These are phyloP conservation scores for Chrysolina haemoptera DNA, from an alignment of 2,888 invertebrate genomes.

Conservation along the genomic window DNA sequence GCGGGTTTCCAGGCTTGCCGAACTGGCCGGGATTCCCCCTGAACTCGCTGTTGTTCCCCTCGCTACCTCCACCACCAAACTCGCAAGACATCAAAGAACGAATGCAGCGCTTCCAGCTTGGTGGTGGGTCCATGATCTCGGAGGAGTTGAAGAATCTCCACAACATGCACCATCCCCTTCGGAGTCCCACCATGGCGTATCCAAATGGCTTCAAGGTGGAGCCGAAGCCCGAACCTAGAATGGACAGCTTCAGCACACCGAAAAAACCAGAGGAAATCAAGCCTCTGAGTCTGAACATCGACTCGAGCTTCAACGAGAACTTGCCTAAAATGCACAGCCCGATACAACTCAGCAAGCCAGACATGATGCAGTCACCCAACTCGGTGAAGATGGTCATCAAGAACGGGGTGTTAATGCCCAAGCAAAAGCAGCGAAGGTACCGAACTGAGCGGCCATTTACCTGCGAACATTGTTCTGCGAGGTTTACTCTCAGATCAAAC, in stretches of 20 bases:
- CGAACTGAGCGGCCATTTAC: slow-evolving; percentile 92
- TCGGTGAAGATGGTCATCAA: slow-evolving; percentile 92
- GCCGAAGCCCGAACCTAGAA: slow-evolving; percentile 49
- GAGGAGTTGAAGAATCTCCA: slow-evolving; percentile 66
- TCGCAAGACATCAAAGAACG: slow-evolving; percentile 80
- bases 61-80: slow-evolving; percentile 71
- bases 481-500: slow-evolving; percentile 92
- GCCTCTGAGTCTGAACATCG: slow-evolving; percentile 69
- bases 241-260: slow-evolving; percentile 49
- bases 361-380: slow-evolving; percentile 73
- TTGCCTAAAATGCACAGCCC: slow-evolving; percentile 67
- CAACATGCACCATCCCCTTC: slow-evolving; percentile 43
- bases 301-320: slow-evolving; percentile 56
- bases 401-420: slow-evolving; percentile 91
- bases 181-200: slow-evolving; percentile 38
- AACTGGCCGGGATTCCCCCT: slow-evolving; percentile 75
- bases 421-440: slow-evolving; percentile 91
- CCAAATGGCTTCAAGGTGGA: slow-evolving; percentile 58
- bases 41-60: slow-evolving; percentile 77
- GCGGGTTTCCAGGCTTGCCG: slow-evolving; percentile 68
- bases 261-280: slow-evolving; percentile 71
- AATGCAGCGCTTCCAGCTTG: slow-evolving; percentile 78
- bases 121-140: slow-evolving; percentile 78
- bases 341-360: slow-evolving; percentile 69
- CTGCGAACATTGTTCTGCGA: slow-evolving; percentile 91